Base-by-base conservation (phyloP, 1,140 invertebrate genomes). In the Rhopalosiphum padi region DNA sequence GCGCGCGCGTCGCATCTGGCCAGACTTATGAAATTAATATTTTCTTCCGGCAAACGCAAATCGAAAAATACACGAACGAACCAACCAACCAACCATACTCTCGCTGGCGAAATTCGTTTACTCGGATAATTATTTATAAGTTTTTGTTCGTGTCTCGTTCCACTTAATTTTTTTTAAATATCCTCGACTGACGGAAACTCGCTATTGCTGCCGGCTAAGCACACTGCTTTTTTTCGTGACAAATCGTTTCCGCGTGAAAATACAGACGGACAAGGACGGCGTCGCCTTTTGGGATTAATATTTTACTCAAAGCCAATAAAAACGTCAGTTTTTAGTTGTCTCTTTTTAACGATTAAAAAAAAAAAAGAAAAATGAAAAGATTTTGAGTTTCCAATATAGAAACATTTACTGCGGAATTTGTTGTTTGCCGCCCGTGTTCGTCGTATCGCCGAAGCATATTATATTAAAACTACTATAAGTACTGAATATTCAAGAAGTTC, bases 21-120 rank as follows among this genome's bases (percentile, higher is more conserved):
- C 91, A 92, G 91, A 92, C 91, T 82, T 86, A 43, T 43, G 82
- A 55, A 86, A 93, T 93, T 93, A 85, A 93, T 93, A 93, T 93
- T 93, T 93, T 93, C 77, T 85, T 93, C 91, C 91, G 82, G 82
- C 77, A 25, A 11, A 43, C 88, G 53, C 85, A 83, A 48, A 86
- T 55, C 48, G 82, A 93, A 41, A 86, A 82, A 51, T n/a, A 82
- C 90, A 51, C 90, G 23, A 37, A 48, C 68, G 11, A 15, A 18
- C 53, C 15, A 18, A 51, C 15, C 15, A 18, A 51, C 15, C 15
- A 51, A 53, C 60, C 15, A 5, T n/a, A n/a, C 1, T 35, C 37
- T 51, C 37, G 25, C 37, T 30, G 88, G 89, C 89, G n/a, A 92
- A 55, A 86, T 92, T 43, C 53, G 89, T 90, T 90, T n/a, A n/a